Evolutionary conservation across 2,888 invertebrate genomes (phyloP).

Genomic region (Mystacides longicornis): DNA sequence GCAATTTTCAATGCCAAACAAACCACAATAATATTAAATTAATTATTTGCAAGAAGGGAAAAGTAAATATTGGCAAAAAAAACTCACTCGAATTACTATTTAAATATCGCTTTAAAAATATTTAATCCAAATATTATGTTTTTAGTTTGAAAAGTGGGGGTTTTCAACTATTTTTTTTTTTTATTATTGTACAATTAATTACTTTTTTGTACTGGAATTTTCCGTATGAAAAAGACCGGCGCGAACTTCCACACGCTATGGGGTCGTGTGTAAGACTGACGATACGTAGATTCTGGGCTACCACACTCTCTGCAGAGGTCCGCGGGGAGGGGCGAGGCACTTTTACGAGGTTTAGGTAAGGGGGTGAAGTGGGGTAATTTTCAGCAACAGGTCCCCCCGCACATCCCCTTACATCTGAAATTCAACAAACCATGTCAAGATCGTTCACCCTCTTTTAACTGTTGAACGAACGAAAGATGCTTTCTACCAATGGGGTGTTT

Average conservation of each 20-base stretch:
- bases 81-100: too few species aligned
- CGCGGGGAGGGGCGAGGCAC: neutral
- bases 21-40: too few species aligned
- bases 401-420: neutral
- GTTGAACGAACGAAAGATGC: slow-evolving; percentile 3
- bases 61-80: too few species aligned
- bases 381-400: slow-evolving; percentile 25
- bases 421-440: slow-evolving; percentile 15
- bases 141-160: neutral
- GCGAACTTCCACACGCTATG: neutral
- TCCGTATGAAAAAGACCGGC: neutral
- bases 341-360: neutral
- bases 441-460: slow-evolving; percentile 16
- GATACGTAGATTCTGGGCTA: neutral
- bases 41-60: too few species aligned
- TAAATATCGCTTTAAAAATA: too few species aligned
- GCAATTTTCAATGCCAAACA: too few species aligned
- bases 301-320: slow-evolving; percentile 11
- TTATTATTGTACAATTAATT: neutral
- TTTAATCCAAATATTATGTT: too few species aligned
- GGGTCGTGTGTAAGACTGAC: neutral
- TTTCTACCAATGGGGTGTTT: neutral
- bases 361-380: slow-evolving; percentile 10
- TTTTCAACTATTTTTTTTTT: neutral
- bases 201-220: neutral